These are phyloP conservation scores for Stigmatopora argus DNA, from an alignment of 2,113 vertebrate genomes.

Conservation along the genomic window DNA sequence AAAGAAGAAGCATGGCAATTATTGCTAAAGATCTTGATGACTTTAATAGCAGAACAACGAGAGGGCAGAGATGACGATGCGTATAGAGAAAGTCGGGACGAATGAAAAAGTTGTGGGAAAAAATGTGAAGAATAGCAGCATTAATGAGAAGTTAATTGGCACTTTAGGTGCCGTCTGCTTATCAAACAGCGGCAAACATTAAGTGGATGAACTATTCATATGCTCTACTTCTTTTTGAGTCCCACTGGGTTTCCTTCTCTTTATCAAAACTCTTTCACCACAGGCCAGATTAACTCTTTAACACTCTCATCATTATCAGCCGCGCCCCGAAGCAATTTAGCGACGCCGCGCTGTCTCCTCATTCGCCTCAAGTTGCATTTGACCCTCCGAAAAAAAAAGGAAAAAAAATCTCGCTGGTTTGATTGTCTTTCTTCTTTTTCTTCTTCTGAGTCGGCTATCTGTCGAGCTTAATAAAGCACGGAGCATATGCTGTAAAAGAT, in stretches of 20 bases:
- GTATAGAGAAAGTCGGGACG: conserved; percentile 20
- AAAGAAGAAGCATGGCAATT: background rate
- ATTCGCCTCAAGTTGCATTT: conserved; percentile 43
- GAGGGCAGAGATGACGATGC: conserved; percentile 25
- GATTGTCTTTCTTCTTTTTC: conserved; percentile 11
- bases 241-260: conserved; percentile 45
- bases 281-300: conserved; percentile 68
- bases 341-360: conserved; percentile 27
- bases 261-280: conserved; percentile 55
- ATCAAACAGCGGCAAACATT: conserved; percentile 63
- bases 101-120: conserved; percentile 54
- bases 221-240: conserved; percentile 19
- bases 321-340: conserved; percentile 57
- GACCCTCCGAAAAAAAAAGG: conserved; percentile 31
- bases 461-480: conserved; percentile 61
- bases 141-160: conserved; percentile 66
- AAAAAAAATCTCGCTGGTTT: conserved; percentile 32
- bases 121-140: conserved; percentile 45
- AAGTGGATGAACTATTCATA: conserved; percentile 66
- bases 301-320: conserved; percentile 64
- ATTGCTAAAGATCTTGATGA: background rate
- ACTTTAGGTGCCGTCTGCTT: conserved; percentile 64
- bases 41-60: conserved; percentile 13
- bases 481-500: conserved; percentile 70
- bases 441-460: conserved; percentile 58